Conservation (phyloP, 23 tunicate species). For the Corella eumyota region DNA sequence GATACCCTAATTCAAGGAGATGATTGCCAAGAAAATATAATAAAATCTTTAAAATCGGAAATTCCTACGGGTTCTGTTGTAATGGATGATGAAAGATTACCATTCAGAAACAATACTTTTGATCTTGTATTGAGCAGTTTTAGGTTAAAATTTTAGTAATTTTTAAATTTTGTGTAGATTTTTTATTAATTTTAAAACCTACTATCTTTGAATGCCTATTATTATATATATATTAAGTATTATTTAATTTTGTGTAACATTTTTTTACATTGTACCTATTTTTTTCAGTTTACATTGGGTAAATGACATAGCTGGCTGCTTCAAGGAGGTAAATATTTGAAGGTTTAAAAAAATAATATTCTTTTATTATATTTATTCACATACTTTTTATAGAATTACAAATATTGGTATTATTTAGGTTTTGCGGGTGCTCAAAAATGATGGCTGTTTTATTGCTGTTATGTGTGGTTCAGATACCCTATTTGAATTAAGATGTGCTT, state of each 20-base stretch:
- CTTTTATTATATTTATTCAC: no score
- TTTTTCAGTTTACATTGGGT: constrained; percentile 80
- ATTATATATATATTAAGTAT: no score
- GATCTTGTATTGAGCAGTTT: constrained; percentile 65
- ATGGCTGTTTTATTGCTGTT: constrained; percentile 87
- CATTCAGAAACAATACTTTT: constrained; percentile 44
- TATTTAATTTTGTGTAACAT: constrained; percentile 1
- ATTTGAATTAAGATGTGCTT: constrained; percentile 75
- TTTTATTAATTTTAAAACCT: no score
- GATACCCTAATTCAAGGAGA: constrained; percentile 53
- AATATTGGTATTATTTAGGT: no score
- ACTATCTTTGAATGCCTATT: no score
- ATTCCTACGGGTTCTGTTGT: constrained; percentile 17
- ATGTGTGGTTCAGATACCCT: constrained; percentile 79
- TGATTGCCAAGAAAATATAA: constrained; percentile 14
- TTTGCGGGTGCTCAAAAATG: constrained; percentile 52
- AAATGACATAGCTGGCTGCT: constrained; percentile 70
- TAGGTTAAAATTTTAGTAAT: constrained; percentile 14
- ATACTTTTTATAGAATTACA: no score
- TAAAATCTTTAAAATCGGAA: constrained; percentile 9
- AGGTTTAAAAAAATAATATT: no score
- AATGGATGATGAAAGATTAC: constrained; percentile 50
- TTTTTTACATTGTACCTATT: neutral
- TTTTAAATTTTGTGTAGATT: no score
- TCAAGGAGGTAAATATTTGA: constrained; percentile 48